These are phyloP conservation scores for Monopterus albus DNA, from an alignment of 2,113 vertebrate species.

Conservation along the genomic window DNA sequence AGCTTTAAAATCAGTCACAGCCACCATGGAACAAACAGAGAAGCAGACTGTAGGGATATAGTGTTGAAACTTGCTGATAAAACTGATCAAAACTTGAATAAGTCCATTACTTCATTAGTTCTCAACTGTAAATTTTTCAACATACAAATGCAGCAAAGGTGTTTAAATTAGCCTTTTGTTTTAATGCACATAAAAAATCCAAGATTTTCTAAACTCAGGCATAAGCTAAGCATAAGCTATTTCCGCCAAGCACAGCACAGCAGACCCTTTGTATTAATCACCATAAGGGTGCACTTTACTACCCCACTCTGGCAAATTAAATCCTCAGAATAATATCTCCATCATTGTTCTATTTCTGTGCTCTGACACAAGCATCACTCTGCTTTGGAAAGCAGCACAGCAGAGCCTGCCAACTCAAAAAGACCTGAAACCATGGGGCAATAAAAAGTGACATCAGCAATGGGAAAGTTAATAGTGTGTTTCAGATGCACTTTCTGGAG, in stretches of 20 bases:
- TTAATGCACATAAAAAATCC: not conserved
- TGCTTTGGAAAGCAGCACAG: slow-evolving; percentile 54
- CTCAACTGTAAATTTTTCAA: not conserved
- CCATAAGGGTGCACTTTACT: slow-evolving; percentile 62
- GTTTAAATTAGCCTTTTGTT: slow-evolving; percentile 9
- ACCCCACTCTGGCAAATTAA: slow-evolving; percentile 77
- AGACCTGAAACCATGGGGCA: slow-evolving; percentile 69
- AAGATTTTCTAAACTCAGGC: slow-evolving; percentile 31
- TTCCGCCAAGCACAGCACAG: slow-evolving; percentile 27
- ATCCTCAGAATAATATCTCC: slow-evolving; percentile 71
- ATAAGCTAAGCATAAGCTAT: slow-evolving; percentile 9
- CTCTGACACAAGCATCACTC: slow-evolving; percentile 68
- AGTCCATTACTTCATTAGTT: no score
- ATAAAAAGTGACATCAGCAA: slow-evolving; percentile 79
- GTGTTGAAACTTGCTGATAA: no score
- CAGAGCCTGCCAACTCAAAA: slow-evolving; percentile 66
- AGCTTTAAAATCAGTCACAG: no score
- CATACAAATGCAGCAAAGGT: not conserved
- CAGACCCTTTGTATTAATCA: slow-evolving; percentile 63
- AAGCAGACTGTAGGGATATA: no score
- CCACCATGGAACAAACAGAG: no score
- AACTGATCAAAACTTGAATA: no score
- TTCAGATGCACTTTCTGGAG: slow-evolving; percentile 75
- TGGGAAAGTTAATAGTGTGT: slow-evolving; percentile 79
- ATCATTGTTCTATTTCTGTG: slow-evolving; percentile 70